These are phyloP conservation scores for Euschistus heros DNA, from an alignment of 1,140 invertebrate genomes.

Conservation along the genomic window DNA sequence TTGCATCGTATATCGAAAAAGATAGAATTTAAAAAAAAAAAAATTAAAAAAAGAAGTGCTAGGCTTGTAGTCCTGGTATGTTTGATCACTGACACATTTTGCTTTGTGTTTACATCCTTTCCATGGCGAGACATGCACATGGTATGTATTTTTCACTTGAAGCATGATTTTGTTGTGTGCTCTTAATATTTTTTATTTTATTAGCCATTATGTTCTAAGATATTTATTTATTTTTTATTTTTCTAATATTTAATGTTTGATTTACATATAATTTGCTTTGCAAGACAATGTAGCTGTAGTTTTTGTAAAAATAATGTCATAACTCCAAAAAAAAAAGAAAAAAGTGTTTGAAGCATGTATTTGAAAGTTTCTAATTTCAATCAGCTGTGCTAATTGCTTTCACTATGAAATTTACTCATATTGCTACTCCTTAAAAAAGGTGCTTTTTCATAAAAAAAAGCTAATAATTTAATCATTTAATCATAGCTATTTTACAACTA, in stretches of 20 bases:
- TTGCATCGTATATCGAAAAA: background rate
- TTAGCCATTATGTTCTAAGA: background rate
- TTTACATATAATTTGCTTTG: background rate
- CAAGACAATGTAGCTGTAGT: too few relatives aligned
- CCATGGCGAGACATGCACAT: constrained; percentile 24
- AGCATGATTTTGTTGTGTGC: constrained; percentile 18
- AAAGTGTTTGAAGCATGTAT: too few relatives aligned
- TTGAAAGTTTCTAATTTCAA: too few relatives aligned
- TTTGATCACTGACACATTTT: constrained; percentile 22
- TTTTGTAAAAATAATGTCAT: too few relatives aligned
- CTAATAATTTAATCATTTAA: too few relatives aligned
- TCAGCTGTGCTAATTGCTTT: too few relatives aligned
- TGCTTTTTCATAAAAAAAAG: too few relatives aligned
- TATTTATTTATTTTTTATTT: background rate
- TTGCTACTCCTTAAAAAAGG: too few relatives aligned
- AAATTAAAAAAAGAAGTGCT: background rate
- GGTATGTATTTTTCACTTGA: constrained; percentile 26
- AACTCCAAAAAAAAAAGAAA: too few relatives aligned
- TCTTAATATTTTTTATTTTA: background rate
- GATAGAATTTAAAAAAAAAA: background rate
- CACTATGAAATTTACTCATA: too few relatives aligned
- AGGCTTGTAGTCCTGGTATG: constrained; percentile 14
- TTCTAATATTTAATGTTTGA: background rate
- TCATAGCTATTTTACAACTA: too few relatives aligned
- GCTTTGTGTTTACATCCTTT: constrained; percentile 25